A percentile compares a stretch with the other conserved stretches of the same genome.
Conservation (phyloP, 2,797 vertebrate genomes). For the Myotis pilosus region DNA sequence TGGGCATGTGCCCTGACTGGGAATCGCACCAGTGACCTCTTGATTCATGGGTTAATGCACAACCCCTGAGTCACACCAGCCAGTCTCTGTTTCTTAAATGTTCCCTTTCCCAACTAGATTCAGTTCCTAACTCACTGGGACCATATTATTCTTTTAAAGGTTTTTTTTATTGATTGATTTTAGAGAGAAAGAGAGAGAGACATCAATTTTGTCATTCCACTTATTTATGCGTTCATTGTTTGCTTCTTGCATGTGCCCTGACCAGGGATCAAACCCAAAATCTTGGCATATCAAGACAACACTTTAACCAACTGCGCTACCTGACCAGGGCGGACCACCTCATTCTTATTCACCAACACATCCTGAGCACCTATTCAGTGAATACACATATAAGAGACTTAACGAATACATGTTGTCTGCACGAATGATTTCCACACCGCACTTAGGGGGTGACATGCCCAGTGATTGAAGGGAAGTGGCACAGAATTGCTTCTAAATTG, state of each 20-base stretch:
- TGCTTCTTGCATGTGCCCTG: background rate
- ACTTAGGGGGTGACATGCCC: background rate
- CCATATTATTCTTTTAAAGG: background rate
- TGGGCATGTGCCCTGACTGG: background rate
- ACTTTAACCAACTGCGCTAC: background rate
- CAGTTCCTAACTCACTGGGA: background rate
- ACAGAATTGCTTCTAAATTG: slow-evolving; percentile 67
- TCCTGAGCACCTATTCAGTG: background rate
- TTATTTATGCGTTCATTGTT: background rate
- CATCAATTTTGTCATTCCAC: background rate
- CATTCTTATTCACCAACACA: background rate
- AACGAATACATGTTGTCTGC: background rate
- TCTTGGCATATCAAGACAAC: background rate
- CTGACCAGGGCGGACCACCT: background rate
- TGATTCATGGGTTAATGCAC: background rate
- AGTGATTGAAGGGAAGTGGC: slow-evolving; percentile 41
- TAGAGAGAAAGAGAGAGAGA: background rate
- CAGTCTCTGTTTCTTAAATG: background rate
- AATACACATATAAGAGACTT: background rate
- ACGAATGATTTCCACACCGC: background rate
- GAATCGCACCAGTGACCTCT: background rate
- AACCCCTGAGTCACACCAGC: background rate
- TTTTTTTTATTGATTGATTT: background rate
- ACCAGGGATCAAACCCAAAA: background rate
- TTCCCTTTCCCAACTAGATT: background rate